Conservation (phyloP, 2,888 invertebrate species). For the Mongoloraphidia duomilia region DNA sequence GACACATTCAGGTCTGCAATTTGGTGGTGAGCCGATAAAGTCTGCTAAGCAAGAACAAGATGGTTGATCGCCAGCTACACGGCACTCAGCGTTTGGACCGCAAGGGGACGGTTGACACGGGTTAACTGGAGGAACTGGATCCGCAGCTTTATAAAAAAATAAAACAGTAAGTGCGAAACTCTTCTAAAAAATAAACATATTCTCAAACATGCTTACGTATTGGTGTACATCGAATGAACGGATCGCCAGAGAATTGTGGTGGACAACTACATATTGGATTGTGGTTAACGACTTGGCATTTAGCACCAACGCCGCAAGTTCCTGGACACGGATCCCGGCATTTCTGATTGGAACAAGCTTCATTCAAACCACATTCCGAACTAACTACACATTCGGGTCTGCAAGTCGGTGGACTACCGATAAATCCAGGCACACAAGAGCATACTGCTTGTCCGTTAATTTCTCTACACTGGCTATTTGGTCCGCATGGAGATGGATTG, state of each 20-base stretch:
- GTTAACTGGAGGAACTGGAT: conserved; percentile 23
- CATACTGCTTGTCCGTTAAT: conserved; percentile 59
- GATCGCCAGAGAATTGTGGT: conserved; percentile 52
- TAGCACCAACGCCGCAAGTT: conserved; percentile 61
- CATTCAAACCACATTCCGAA: conserved; percentile 56
- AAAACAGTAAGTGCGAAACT: not conserved
- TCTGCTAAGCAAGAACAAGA: conserved; percentile 45
- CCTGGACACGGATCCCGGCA: conserved; percentile 72
- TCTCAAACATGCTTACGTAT: conserved; percentile 26
- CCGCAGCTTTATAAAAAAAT: not conserved
- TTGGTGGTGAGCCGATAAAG: conserved; percentile 50
- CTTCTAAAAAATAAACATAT: not conserved
- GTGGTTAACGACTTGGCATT: conserved; percentile 65
- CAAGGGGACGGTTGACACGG: conserved; percentile 60
- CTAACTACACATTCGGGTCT: conserved; percentile 63
- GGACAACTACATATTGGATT: conserved; percentile 68
- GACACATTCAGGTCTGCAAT: conserved; percentile 60
- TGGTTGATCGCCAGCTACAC: conserved; percentile 35
- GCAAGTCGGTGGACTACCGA: conserved; percentile 64
- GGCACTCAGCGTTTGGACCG: conserved; percentile 48
- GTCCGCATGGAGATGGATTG: conserved; percentile 59
- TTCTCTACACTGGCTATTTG: conserved; percentile 61
- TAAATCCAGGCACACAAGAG: conserved; percentile 53
- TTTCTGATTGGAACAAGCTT: conserved; percentile 65
- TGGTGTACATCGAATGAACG: conserved; percentile 51